phyloP scores from a whole-genome alignment of 2,797 vertebrate genomes.

The Phaenicophaeus curvirostris region DNA sequence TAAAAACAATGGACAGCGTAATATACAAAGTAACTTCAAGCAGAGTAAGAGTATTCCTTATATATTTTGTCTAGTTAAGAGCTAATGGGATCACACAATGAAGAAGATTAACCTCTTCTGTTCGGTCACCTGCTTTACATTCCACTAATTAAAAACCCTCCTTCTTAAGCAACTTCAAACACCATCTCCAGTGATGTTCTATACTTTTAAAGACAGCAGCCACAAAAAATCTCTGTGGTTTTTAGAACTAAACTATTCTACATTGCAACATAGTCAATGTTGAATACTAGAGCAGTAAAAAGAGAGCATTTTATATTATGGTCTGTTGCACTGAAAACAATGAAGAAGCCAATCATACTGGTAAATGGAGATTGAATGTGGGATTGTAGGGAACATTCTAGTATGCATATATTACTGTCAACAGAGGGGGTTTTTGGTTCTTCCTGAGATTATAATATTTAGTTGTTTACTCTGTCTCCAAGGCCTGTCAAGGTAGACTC shows the following conservation, averaged over 20 bases:
- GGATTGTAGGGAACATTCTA: not conserved
- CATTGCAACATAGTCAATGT: not conserved
- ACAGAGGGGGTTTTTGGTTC: accelerated
- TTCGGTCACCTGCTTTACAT: not conserved
- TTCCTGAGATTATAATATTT: not conserved
- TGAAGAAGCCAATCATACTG: not conserved
- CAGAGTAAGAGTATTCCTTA: not conserved
- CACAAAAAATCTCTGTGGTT: not conserved
- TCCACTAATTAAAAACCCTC: not conserved
- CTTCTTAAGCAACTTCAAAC: not conserved
- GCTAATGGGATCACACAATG: not conserved
- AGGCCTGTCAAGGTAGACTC: not conserved
- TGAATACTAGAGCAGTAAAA: not conserved
- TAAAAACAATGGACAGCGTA: not conserved
- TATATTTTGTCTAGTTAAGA: not conserved
- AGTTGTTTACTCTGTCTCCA: not conserved
- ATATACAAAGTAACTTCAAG: not conserved
- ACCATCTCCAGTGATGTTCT: not conserved
- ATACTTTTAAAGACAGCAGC: not conserved
- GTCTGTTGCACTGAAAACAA: not conserved
- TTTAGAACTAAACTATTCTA: not conserved
- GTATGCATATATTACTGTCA: not conserved
- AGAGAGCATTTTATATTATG: not conserved
- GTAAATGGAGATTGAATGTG: not conserved
- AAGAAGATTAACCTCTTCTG: not conserved